These are phyloP conservation scores for Setophaga kirtlandii DNA, from an alignment of 2,113 vertebrate genomes.

Conservation along the genomic window DNA sequence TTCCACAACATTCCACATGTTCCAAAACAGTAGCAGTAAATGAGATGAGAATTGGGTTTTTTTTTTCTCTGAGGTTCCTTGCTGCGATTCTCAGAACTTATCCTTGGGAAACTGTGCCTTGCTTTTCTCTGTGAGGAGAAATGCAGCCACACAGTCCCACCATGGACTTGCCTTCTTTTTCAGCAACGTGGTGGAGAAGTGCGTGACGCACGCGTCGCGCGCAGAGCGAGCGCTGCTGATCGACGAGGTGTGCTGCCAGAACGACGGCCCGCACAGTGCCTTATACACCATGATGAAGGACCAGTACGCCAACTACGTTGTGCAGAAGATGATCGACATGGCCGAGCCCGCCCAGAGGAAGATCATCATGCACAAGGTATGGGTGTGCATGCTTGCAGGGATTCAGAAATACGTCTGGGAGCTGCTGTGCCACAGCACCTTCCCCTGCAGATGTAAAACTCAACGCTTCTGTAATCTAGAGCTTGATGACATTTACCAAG, in stretches of 20 bases:
- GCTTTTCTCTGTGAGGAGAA: too few relatives aligned
- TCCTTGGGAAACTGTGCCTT: too few relatives aligned
- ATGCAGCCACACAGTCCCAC: neutral
- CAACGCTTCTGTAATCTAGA: neutral
- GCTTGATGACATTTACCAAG: neutral
- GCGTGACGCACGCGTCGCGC: constrained; percentile 95
- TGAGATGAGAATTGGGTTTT: too few relatives aligned
- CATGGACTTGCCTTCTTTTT: neutral
- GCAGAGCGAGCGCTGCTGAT: constrained; percentile 94
- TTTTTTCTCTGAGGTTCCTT: too few relatives aligned
- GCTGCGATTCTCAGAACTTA: too few relatives aligned
- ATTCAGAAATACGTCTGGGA: rapidly evolving
- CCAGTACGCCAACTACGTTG: constrained; percentile 98
- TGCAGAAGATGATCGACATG: constrained; percentile 99
- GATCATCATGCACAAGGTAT: constrained; percentile 97
- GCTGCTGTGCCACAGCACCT: neutral
- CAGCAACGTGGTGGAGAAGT: constrained; percentile 98
- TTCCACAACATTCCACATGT: too few relatives aligned
- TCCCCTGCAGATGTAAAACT: neutral
- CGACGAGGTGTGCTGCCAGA: constrained; percentile 97
- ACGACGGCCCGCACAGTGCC: constrained; percentile 97
- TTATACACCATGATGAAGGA: constrained; percentile 99
- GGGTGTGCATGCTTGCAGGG: rapidly evolving
- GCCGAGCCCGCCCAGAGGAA: constrained; percentile 96
- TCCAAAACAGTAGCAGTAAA: too few relatives aligned